These are phyloP conservation scores for Ctenopoma kingsleyae DNA, from an alignment of 2,797 vertebrate genomes.

Conservation along the genomic window DNA sequence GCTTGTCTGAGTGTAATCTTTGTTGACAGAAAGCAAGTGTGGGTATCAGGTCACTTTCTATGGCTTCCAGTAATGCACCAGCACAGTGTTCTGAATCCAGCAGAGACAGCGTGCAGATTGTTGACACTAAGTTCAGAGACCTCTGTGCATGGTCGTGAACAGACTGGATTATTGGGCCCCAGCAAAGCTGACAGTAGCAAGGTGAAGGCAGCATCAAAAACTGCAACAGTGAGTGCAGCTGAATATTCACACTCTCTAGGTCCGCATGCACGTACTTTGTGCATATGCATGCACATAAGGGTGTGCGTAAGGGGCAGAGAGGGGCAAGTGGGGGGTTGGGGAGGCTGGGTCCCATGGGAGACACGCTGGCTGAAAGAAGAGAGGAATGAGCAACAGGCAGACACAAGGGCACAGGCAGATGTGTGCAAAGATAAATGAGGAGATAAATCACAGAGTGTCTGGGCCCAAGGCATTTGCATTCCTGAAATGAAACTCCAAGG, in stretches of 20 bases:
- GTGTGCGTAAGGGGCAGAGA: constrained; percentile 54
- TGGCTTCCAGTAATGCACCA: constrained; percentile 75
- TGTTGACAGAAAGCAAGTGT: constrained; percentile 86
- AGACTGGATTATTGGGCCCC: constrained; percentile 67
- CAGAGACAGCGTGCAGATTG: constrained; percentile 67
- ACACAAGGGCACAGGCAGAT: constrained; percentile 87
- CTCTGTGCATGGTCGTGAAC: constrained; percentile 62
- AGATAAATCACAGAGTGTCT: constrained; percentile 87
- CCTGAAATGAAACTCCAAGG: constrained; percentile 86
- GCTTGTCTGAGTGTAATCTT: constrained; percentile 82
- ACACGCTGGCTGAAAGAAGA: constrained; percentile 70
- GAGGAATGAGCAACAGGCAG: constrained; percentile 86
- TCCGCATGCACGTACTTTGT: constrained; percentile 38
- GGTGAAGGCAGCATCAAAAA: constrained; percentile 60
- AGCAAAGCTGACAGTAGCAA: constrained; percentile 53
- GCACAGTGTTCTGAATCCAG: constrained; percentile 59
- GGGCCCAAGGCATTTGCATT: constrained; percentile 86
- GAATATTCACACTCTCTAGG: constrained; percentile 44
- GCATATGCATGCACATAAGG: constrained; percentile 27
- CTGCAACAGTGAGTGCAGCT: constrained; percentile 42
- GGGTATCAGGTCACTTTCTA: constrained; percentile 83
- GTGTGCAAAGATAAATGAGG: constrained; percentile 87
- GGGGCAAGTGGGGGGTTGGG: constrained; percentile 76
- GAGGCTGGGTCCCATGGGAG: constrained; percentile 77
- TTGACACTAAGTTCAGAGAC: constrained; percentile 61